Conservation (phyloP, 2,113 vertebrate genomes). For the Zeus faber region DNA sequence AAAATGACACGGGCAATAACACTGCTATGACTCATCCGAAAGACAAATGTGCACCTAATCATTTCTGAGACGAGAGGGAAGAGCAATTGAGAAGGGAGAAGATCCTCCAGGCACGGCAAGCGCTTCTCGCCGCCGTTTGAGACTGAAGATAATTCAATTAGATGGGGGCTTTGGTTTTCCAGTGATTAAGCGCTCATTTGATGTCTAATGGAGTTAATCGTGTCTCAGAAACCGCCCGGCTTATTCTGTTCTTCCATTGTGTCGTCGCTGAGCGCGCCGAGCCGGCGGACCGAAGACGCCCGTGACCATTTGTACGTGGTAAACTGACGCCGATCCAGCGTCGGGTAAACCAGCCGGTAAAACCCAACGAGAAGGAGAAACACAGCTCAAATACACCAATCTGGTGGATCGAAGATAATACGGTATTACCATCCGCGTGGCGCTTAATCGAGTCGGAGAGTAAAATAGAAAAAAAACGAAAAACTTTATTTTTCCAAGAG, state of each 20-base stretch:
- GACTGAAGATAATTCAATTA: conserved; percentile 58
- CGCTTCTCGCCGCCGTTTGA: conserved; percentile 21
- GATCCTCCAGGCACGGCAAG: conserved; percentile 29
- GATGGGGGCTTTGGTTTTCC: conserved; percentile 25
- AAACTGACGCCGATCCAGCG: too few species aligned
- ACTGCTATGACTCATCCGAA: conserved; percentile 14
- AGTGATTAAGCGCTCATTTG: conserved; percentile 50
- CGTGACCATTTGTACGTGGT: too few species aligned
- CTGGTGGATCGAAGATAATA: too few species aligned
- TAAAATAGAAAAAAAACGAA: too few species aligned
- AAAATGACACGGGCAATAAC: conserved; percentile 31
- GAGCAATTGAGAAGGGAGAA: conserved; percentile 14
- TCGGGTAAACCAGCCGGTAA: neutral
- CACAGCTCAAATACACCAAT: too few species aligned
- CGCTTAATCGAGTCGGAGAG: too few species aligned
- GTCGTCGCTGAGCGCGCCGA: conserved; percentile 5
- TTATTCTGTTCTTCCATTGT: conserved; percentile 37
- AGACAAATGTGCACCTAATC: conserved; percentile 37
- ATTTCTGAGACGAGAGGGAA: conserved; percentile 10
- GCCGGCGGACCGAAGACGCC: conserved; percentile 18
- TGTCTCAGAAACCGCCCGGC: conserved; percentile 26
- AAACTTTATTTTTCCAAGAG: too few species aligned
- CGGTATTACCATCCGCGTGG: too few species aligned
- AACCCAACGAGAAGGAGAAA: neutral
- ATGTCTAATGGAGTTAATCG: conserved; percentile 46